A percentile compares a stretch with the other conserved stretches of the same genome.
phyloP scores from a whole-genome alignment of 2,888 invertebrate species.

The Petrophora chlorosata region DNA sequence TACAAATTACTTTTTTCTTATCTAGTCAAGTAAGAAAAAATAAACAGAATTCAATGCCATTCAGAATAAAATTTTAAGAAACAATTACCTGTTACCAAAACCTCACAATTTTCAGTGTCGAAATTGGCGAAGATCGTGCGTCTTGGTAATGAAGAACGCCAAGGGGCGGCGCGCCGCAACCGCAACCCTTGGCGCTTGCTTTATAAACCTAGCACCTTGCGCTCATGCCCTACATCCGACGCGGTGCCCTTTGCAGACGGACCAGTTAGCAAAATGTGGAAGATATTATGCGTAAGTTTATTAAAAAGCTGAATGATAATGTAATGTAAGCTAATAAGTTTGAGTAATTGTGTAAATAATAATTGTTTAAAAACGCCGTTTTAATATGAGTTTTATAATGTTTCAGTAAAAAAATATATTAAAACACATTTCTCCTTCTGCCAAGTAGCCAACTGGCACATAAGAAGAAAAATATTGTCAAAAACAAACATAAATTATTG shows the following conservation, averaged over 20 bases:
- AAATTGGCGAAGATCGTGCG: slow-evolving; percentile 68
- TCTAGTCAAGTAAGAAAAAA: no score
- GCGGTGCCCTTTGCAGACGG: slow-evolving; percentile 40
- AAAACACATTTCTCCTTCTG: no score
- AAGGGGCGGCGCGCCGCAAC: slow-evolving; percentile 54
- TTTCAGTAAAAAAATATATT: no score
- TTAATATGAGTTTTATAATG: no score
- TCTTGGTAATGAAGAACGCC: slow-evolving; percentile 64
- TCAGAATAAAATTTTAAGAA: neutral
- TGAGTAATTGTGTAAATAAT: no score
- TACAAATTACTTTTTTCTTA: no score
- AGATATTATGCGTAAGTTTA: slow-evolving; percentile 63
- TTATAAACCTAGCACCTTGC: slow-evolving; percentile 59
- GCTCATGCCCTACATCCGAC: slow-evolving; percentile 48
- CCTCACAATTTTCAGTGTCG: slow-evolving; percentile 47
- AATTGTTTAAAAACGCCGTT: no score
- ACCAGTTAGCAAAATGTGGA: slow-evolving; percentile 58
- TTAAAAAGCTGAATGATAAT: no score
- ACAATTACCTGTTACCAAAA: slow-evolving; percentile 10
- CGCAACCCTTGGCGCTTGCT: slow-evolving; percentile 59
- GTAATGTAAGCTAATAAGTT: no score
- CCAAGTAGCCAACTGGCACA: no score
- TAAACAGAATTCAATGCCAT: neutral
- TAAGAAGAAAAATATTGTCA: no score
- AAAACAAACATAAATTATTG: no score